These are phyloP conservation scores for Chrysochloris asiatica DNA, from an alignment of 2,113 vertebrate genomes.

Conservation along the genomic window DNA sequence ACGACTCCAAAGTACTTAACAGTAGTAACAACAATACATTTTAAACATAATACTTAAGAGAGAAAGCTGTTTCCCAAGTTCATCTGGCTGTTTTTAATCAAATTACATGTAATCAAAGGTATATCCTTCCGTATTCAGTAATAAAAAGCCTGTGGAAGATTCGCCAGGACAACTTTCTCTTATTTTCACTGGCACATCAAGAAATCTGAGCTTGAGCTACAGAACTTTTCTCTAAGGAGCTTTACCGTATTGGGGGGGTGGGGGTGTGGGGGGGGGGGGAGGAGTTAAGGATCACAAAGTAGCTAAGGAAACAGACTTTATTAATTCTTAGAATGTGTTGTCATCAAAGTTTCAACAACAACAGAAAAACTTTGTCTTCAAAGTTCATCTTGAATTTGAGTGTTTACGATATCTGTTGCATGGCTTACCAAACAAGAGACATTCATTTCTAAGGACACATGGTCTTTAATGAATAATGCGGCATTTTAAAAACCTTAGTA, in stretches of 20 bases:
- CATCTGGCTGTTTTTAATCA: background rate
- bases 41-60: background rate
- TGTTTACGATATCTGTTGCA: background rate
- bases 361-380: constrained; percentile 54
- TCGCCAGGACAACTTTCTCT: background rate
- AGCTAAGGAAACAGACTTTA: constrained; percentile 46
- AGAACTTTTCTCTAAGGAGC: background rate
- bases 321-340: constrained; percentile 70
- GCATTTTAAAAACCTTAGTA: constrained; percentile 54
- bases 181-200: background rate
- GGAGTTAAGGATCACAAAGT: background rate
- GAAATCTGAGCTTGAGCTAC: background rate
- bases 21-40: no score
- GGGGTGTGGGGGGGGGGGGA: no score
- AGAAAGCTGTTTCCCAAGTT: background rate
- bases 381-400: constrained; percentile 30
- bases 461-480: constrained; percentile 54
- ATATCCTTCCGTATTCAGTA: background rate
- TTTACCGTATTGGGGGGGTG: no score
- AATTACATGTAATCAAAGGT: background rate
- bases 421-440: constrained; percentile 53
- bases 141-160: background rate
- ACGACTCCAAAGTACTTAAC: no score
- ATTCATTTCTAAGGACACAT: constrained; percentile 41
- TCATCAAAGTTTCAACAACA: constrained; percentile 61